phyloP scores from a whole-genome alignment of 2,888 invertebrate genomes.

The Drosophila kuntzei region DNA sequence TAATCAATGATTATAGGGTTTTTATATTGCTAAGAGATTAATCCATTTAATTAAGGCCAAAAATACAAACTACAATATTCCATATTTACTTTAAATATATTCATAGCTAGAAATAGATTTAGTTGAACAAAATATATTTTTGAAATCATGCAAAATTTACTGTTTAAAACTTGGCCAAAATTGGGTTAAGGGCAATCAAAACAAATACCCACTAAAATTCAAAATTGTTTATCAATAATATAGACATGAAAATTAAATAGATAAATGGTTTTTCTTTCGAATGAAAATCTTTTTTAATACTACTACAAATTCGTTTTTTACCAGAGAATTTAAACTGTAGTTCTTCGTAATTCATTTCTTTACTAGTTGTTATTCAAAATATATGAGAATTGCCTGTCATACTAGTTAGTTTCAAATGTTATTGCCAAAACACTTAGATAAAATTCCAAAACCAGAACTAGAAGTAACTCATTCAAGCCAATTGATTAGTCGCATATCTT shows the following conservation, averaged over 20 bases:
- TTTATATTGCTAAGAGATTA: background rate
- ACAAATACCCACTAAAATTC: background rate
- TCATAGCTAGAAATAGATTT: too few species aligned
- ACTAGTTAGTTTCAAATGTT: background rate
- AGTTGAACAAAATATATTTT: too few species aligned
- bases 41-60: too few species aligned
- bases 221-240: background rate
- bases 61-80: too few species aligned
- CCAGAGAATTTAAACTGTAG: background rate
- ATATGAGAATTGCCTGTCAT: background rate
- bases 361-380: background rate
- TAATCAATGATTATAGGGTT: background rate
- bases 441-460: slow-evolving; percentile 23
- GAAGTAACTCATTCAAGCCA: slow-evolving; percentile 19
- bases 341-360: background rate
- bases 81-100: too few species aligned
- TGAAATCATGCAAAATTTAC: too few species aligned
- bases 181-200: background rate
- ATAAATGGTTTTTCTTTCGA: background rate
- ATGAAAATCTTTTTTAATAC: background rate
- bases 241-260: background rate
- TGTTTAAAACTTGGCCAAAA: background rate
- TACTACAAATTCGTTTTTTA: background rate
- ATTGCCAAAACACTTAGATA: slow-evolving; percentile 15
- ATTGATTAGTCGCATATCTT: slow-evolving; percentile 20